Percentiles rank a stretch among this genome's conserved stretches.
Evolutionary conservation across 2,113 vertebrate species (phyloP).

Genomic region (Apeltes quadracus): DNA sequence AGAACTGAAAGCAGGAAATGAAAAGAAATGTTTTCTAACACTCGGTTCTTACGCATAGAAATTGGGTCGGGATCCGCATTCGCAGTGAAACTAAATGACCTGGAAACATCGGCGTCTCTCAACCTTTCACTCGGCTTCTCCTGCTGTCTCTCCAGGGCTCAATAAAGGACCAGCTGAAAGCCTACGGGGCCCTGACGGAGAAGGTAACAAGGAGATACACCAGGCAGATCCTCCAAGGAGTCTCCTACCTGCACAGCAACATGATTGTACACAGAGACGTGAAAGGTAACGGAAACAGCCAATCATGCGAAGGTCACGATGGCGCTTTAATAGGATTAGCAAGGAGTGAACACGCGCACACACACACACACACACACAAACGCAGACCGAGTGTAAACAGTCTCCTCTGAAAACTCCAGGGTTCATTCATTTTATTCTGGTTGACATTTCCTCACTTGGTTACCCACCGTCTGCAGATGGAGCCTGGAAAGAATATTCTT

Average conservation of each 20-base stretch:
- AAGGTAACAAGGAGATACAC: constrained; percentile 91
- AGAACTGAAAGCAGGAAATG: constrained; percentile 69
- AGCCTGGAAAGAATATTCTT: constrained; percentile 47
- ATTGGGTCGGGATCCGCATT: constrained; percentile 14
- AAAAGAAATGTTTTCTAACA: constrained; percentile 59
- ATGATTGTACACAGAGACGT: constrained; percentile 96
- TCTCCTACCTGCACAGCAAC: constrained; percentile 93
- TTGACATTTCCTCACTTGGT: constrained; percentile 44
- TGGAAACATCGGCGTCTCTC: constrained; percentile 13
- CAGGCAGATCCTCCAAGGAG: constrained; percentile 91
- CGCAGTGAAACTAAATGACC: constrained; percentile 10
- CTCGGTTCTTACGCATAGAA: constrained; percentile 24
- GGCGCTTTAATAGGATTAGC: constrained; percentile 43
- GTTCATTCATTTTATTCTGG: constrained; percentile 38
- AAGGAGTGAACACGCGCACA: constrained; percentile 6
- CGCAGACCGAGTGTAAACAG: constrained; percentile 4
- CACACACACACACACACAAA: constrained; percentile 1
- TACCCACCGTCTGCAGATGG: constrained; percentile 27
- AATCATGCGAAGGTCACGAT: constrained; percentile 26
- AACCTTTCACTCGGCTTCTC: not conserved
- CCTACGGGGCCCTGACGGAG: constrained; percentile 90
- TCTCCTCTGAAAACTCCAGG: constrained; percentile 9
- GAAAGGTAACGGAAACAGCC: constrained; percentile 82
- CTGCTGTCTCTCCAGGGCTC: constrained; percentile 81
- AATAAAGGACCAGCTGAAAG: constrained; percentile 91